Base-by-base conservation (phyloP, 2,888 invertebrate species). In the Tetragnatha montana region DNA sequence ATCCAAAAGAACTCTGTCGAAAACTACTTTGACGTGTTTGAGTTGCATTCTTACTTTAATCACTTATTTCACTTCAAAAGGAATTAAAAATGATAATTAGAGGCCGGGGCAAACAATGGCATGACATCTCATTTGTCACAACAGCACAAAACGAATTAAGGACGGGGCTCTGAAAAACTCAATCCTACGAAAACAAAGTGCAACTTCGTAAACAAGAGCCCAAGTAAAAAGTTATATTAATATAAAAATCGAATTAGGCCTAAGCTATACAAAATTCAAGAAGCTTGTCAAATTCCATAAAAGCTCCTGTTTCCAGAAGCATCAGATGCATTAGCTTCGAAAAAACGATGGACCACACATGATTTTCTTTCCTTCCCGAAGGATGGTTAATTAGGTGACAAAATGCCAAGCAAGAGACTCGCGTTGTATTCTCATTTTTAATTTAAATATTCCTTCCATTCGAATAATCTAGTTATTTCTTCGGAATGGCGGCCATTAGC, bases 391-490 rank as follows among this genome's bases (percentile, higher is more conserved):
- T 78, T 78, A 51, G 78, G 60, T 78, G 78, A 22, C 78, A 78
- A 78, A 78, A 78, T 22, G 78, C 78, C 78, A 78, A 12, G 78
- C 60, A 51, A 78, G 78, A 78, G 17, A 60, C 50, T 19, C 60
- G 35, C 60, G 78, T 51, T 78, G 21, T 51, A n/a, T 78, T 78
- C 78, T 21, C 21, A 78, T 78, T 78, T 78, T 78, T 78, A 60
- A 60, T 10, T 21, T 21, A 19, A 71, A 71, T 19, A 51, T 60
- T 22, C 51, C n/a, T 51, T 78, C 78, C 78, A 78, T 22, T 78
- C 78, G 60, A 78, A 78, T 78, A 78, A 78, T 51, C 21, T 21
- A 60, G 60, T 78, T 78, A 78, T 78, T 78, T 78, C 78, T 78
- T 78, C 21, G 21, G 10, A 51, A 78, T 21, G 60, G 21, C 51